Base-by-base conservation (phyloP, 2,113 vertebrate species). In the Parus major region DNA sequence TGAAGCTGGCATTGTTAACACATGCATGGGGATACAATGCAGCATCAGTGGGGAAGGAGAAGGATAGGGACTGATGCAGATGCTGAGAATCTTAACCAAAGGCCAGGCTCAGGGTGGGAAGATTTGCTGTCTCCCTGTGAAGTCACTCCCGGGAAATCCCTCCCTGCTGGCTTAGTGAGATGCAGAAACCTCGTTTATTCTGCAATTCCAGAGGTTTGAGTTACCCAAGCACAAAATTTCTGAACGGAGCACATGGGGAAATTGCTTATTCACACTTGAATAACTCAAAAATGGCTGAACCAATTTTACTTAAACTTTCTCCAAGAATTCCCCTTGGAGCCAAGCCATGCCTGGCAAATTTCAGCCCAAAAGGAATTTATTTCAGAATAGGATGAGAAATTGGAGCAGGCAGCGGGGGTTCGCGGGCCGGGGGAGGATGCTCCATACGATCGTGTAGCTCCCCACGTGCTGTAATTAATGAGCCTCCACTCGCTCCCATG, bases 221-320 rank as follows among this genome's bases (percentile, higher is more conserved):
- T 93, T 96, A 96, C 76, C 90, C 92, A 84, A 93, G 94, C 95
- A 96, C 90, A 92, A 95, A 66, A 95, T 96, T 94, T 96, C 93
- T 90, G 88, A 96, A 95, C 57, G n/a, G 88, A 95, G 86, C 88
- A 86, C 87, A 78, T 36, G 91, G 89, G 91, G 91, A 96, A 96
- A 96, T 95, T 93, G 95, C 95, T 96, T 96, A 96, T 97, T 96
- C 96, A 94, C 94, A 96, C 94, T 94, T 88, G 93, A 96, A 96
- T 96, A 96, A 96, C 92, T 96, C 84, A 95, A 93, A 96, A 96
- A 97, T 86, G 93, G 92, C 92, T 88, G 92, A 97, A 95, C 69
- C 90, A 93, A 95, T 96, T 96, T 95, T 91, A 86, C 90, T 97
- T 95, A 95, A 97, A 96, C 94, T 96, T 96, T 88, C 90, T 79